These are phyloP conservation scores for Spea bombifrons DNA, from an alignment of 2,113 vertebrate genomes.

Conservation along the genomic window DNA sequence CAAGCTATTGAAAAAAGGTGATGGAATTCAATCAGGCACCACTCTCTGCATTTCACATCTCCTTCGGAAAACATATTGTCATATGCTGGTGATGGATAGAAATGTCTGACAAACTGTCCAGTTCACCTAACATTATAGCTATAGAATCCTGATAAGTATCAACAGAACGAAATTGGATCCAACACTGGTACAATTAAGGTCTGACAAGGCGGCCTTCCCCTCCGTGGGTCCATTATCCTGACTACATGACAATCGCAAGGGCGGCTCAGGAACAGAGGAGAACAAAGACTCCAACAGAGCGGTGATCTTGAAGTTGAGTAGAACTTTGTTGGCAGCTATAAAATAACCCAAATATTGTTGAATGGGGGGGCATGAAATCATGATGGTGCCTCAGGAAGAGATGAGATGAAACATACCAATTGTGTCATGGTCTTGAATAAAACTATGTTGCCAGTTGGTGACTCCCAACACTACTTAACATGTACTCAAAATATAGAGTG, in stretches of 20 bases:
- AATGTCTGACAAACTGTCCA: slow-evolving; percentile 35
- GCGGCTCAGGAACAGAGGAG: background rate
- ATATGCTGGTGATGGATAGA: slow-evolving; percentile 38
- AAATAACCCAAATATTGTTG: background rate
- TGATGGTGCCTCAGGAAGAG: too few species aligned
- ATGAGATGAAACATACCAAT: too few species aligned
- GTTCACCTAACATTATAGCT: slow-evolving; percentile 39
- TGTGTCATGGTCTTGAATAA: too few species aligned
- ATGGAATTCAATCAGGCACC: slow-evolving; percentile 43
- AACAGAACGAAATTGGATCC: slow-evolving; percentile 41
- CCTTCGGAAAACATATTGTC: slow-evolving; percentile 31
- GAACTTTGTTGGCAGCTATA: background rate
- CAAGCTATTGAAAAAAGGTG: slow-evolving; percentile 40
- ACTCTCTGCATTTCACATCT: slow-evolving; percentile 21
- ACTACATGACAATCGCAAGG: slow-evolving; percentile 9
- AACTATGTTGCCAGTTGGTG: too few species aligned
- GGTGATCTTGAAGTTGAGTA: background rate
- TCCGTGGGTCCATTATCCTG: slow-evolving; percentile 20
- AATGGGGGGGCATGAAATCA: background rate
- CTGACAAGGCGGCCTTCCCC: slow-evolving; percentile 29
- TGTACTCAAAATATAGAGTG: too few species aligned
- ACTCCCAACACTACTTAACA: too few species aligned
- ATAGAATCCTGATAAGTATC: slow-evolving; percentile 37
- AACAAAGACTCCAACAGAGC: background rate
- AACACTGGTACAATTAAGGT: slow-evolving; percentile 5